phyloP scores from a whole-genome alignment of 2,797 vertebrate species.

The Molossus molossus region DNA sequence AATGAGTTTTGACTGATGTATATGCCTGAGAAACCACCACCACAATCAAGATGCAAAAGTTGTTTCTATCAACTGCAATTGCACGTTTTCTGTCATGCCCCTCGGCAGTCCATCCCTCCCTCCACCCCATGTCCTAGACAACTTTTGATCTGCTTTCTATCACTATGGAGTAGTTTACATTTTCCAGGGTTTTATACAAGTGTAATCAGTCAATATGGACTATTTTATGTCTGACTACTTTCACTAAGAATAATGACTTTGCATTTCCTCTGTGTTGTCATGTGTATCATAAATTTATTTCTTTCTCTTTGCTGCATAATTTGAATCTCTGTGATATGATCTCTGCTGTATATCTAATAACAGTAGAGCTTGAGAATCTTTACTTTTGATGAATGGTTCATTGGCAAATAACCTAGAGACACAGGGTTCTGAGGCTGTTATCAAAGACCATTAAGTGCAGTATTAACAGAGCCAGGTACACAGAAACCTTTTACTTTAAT shows the following conservation, averaged over 20 bases:
- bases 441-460: background rate
- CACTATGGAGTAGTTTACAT: background rate
- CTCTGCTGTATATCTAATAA: background rate
- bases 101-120: background rate
- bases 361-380: background rate
- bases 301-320: background rate
- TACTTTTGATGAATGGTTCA: background rate
- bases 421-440: background rate
- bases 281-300: background rate
- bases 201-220: background rate
- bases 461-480: background rate
- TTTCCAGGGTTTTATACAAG: background rate
- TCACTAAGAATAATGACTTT: background rate
- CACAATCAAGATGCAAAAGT: background rate
- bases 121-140: background rate
- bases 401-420: background rate
- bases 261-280: background rate
- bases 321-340: constrained; percentile 7
- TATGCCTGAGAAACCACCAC: background rate
- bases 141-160: background rate
- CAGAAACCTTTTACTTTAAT: background rate
- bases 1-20: background rate
- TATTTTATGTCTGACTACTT: background rate
- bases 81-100: background rate
- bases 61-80: background rate